Evolutionary conservation across 2,113 vertebrate genomes (phyloP), one percentile per base, ranked within the genome.

Genomic region (Amphilophus citrinellus): DNA sequence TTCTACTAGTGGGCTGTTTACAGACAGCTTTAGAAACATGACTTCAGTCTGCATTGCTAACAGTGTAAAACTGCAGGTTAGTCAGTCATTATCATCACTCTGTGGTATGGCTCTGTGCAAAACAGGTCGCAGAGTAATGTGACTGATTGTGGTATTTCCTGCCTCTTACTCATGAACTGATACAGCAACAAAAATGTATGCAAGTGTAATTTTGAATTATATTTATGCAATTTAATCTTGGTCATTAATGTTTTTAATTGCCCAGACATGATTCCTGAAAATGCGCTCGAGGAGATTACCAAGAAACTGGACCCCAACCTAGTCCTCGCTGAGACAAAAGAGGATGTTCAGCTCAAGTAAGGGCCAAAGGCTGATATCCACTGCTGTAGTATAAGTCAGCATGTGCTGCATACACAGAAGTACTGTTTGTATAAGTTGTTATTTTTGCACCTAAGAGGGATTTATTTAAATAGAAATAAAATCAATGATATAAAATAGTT

Each of bases 231-330:
- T 3, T 10, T 39, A 50, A 22, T 7, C 6, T 53, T 20, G 14
- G 6, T 60, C 5, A 4, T 13, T 14, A 35, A 30, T 76, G 3
- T 77, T 86, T 83, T 1, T 82, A 18, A 80, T 68, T 86, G 20
- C 87, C 37, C 92, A 98, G 98, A 99, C 86, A 97, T 98, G 97
- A 98, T 99, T 88, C 97, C 98, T 86, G 98, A 99, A 90, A 99
- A 99, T 9, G 98, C 98, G 84, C 93, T 99, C 78, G 97, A 99
- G 93, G 98, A 99, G 92, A 97, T 99, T 82, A 99, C 98, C 42
- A 99, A 99, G 95, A 98, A 98, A 95, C 96, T 98, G 15, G 98
- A 99, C 86, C 98, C 97, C 88, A 97, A 96, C 18, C 97, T 98
- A 1, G 96, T 99, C 78, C 94, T 99, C 68, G 97, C 97, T 60